Evolutionary conservation across 2,888 invertebrate genomes (phyloP).

Genomic region (Elysia crispata): DNA sequence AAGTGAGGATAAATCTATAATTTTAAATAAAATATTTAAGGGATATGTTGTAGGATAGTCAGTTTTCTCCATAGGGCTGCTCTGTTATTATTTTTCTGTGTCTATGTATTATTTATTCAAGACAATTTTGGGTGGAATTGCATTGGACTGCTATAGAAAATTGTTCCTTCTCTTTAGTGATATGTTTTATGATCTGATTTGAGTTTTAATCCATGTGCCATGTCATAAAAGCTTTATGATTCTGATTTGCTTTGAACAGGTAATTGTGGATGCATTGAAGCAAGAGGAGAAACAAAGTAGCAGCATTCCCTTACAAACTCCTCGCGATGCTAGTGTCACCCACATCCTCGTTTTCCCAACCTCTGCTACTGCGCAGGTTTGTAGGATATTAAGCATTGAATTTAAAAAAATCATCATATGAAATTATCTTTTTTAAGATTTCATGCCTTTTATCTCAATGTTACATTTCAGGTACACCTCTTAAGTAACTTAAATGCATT

Average conservation of each 20-base stretch:
- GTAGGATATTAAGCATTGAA: not conserved
- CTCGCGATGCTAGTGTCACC: slow-evolving; percentile 96
- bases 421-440: not conserved
- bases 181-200: too few species aligned
- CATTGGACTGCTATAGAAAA: too few species aligned
- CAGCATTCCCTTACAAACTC: slow-evolving; percentile 86
- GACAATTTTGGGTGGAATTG: too few species aligned
- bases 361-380: slow-evolving; percentile 79
- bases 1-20: too few species aligned
- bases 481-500: too few species aligned
- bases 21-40: too few species aligned
- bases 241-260: too few species aligned
- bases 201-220: not conserved
- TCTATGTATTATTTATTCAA: too few species aligned
- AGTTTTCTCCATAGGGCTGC: too few species aligned
- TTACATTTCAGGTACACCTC: not conserved
- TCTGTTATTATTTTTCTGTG: not conserved
- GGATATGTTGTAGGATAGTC: too few species aligned
- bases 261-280: slow-evolving; percentile 76
- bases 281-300: slow-evolving; percentile 74
- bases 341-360: slow-evolving; percentile 99
- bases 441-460: not conserved
- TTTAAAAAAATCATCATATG: not conserved
- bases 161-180: not conserved
- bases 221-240: not conserved